Evolutionary conservation across 2,113 vertebrate species (phyloP), one percentile per base, ranked within the genome.

Genomic region (Phasianus colchicus): DNA sequence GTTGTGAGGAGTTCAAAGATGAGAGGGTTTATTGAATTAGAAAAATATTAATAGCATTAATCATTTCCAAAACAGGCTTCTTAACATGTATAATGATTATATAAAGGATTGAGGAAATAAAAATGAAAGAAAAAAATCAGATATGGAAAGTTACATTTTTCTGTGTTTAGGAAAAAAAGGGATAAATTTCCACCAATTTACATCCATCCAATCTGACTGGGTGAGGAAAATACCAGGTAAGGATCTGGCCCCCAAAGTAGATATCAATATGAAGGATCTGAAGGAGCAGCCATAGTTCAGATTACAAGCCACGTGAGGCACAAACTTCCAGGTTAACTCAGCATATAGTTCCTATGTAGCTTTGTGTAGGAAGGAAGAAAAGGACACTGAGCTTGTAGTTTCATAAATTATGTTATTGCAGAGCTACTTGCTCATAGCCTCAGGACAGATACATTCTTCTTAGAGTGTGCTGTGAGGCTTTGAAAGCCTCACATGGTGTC

Each of bases 1-100:
- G 96, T 43, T 93, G 90, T 94, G 95, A 91, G 72, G 54, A 79
- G 78, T 95, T 96, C 92, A 92, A 93, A 95, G 65, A 95, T 48
- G 71, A 97, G 88, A 94, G 65, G 69, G 76, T 85, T 94, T 97
- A 88, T 92, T 96, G 93, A 97, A 94, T 95, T 86, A 94, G 95
- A 94, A 95, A 97, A 93, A 67, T 91, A 95, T 84, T 94, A 96
- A 96, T 80, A 72, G 71, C 89, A 95, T 89, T 96, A 92, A 91
- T 96, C 88, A 95, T 89, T 93, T 92, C 90, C 89, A 79, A 91
- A 94, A 63, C 71, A 71, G 95, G 77, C 45, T 76, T 91, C 60
- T 89, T 96, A 97, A 93, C 61, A 61, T 83, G 73, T 86, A 63
- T 92, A 96, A 95, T 86, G 94, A 89, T 34, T 67, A 43, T 74